A percentile compares a stretch with the other conserved stretches of the same genome.
Conservation (phyloP, 2,797 vertebrate genomes). For the Paguma larvata region DNA sequence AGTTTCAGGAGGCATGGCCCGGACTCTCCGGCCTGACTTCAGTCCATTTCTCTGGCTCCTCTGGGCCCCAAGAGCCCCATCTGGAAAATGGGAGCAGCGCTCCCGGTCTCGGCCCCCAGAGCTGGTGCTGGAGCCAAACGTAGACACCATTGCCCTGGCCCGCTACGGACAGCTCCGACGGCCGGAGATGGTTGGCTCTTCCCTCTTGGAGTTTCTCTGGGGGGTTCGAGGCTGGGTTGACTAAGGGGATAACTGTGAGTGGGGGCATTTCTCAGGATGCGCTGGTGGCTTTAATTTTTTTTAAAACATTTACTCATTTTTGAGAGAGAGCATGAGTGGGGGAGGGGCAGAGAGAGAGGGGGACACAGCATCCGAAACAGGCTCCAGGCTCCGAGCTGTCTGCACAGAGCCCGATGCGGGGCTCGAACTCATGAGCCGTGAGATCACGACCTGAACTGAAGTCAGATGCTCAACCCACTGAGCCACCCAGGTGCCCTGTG, state of each 20-base stretch:
- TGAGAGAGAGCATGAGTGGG: too few relatives aligned
- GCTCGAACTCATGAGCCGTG: too few relatives aligned
- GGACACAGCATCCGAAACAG: too few relatives aligned
- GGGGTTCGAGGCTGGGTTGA: background rate
- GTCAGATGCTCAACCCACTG: too few relatives aligned
- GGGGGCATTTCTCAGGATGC: background rate
- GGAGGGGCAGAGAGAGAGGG: too few relatives aligned
- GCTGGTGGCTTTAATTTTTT: background rate
- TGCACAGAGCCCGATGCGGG: too few relatives aligned
- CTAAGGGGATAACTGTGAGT: background rate
- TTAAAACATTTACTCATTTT: too few relatives aligned
- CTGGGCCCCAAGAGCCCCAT: background rate
- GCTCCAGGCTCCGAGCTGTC: too few relatives aligned
- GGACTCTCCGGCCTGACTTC: background rate
- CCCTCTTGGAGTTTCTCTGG: background rate
- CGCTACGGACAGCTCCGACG: background rate
- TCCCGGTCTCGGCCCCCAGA: background rate
- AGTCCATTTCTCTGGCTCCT: background rate
- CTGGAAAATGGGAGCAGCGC: background rate
- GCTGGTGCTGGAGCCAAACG: too few relatives aligned
- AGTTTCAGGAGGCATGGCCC: background rate
- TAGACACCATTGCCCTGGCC: rapidly evolving
- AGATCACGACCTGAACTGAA: too few relatives aligned
- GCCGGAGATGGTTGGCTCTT: background rate
- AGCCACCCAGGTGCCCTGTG: too few relatives aligned